Base-by-base conservation (phyloP, 2,113 vertebrate genomes). In the Turdus rufiventris region DNA sequence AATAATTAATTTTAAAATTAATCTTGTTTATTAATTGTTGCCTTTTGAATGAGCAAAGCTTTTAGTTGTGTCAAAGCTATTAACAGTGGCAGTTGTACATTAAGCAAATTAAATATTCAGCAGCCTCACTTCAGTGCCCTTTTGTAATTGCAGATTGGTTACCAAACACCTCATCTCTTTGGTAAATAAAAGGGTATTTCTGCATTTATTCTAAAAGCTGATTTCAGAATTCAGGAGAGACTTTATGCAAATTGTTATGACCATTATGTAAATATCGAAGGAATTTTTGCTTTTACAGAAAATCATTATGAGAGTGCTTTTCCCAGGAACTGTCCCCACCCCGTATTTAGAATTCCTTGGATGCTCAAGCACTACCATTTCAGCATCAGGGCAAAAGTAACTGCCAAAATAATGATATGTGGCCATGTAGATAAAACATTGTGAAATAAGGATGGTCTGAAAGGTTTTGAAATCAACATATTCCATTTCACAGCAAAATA, bases 21-120 rank as follows among this genome's bases (percentile, higher is more conserved):
- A 92, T 93, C 72, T 58, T 62, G 75, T 70, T 93, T 93, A 95
- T 95, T 96, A 96, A 95, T 83, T 88, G 56, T 43, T 93, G 75
- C 86, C 72, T 93, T 92, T 67, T 67, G 79, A 95, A 80, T 20
- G 43, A 92, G 68, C 58, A 95, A 89, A 94, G 93, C 95, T 95
- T 96, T 97, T 93, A 96, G 87, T 87, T 75, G 67, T 95, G 74
- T 93, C 77, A 92, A 91, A 92, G 72, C 85, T 80, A 94, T 92
- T 91, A 91, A 77, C 60, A 57, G 65, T 23, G 72, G 84, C 85
- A 88, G 88, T 8, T 89, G 62, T 13, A 33, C 70, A 80, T 80
- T 89, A 95, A 93, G 73, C 26, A 67, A 86, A 94, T 95, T 50
- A 95, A 96, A 94, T 88, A 94, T 90, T 91, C 93, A 89, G 54